Evolutionary conservation across 2,113 vertebrate genomes (phyloP).

Genomic region (Cyprinus carpio): DNA sequence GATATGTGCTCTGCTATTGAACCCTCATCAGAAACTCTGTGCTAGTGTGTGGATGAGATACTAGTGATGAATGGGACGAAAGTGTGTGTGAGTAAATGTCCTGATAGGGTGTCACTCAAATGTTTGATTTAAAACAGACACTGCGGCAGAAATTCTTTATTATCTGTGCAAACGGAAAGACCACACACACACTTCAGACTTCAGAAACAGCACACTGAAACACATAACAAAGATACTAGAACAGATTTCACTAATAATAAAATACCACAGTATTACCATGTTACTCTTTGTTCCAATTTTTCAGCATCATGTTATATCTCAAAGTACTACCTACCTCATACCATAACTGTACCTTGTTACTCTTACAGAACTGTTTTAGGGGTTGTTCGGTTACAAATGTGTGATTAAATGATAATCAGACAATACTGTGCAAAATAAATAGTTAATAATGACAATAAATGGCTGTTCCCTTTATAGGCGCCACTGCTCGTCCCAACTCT

Average conservation of each 20-base stretch:
- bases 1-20: not conserved
- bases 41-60: not conserved
- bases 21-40: not conserved
- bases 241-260: no score
- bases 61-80: not conserved
- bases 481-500: constrained; percentile 60
- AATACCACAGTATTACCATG: no score
- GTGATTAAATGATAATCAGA: not conserved
- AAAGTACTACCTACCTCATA: not conserved
- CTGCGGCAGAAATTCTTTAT: not conserved
- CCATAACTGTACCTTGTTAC: not conserved
- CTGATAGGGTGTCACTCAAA: not conserved
- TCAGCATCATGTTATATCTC: no score
- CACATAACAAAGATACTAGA: no score
- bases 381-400: not conserved
- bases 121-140: not conserved
- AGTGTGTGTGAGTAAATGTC: not conserved
- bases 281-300: no score
- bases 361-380: not conserved
- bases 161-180: not conserved
- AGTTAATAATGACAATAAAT: not conserved
- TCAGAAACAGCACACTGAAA: not conserved
- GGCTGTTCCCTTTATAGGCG: constrained; percentile 54
- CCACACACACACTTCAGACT: not conserved
- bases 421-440: not conserved